Evolutionary conservation across 2,113 vertebrate genomes (phyloP), one percentile per base, ranked within the genome.

Genomic region (Capra hircus): DNA sequence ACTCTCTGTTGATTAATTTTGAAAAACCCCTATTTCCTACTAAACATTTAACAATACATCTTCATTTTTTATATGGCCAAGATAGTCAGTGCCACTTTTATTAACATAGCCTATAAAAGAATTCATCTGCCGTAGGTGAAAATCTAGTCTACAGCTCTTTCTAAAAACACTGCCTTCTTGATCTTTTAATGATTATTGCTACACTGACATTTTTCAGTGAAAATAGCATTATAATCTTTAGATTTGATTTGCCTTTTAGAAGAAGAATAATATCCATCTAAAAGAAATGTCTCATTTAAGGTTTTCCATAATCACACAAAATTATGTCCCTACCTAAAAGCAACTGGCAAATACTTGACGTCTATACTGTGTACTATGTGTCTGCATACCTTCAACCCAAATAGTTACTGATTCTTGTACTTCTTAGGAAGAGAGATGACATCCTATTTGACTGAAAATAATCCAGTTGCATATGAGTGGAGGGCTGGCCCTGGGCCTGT

Each of bases 11-110:
- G 85, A 40, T 92, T 97, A 40, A 80, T 83, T 90, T 92, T 94
- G 52, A 48, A 89, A 77, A 28, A 60, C 55, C 91, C 43, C 94
- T 59, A 98, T 97, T 98, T 97, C 48, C 14, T 55, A 50, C 95
- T 97, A 96, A 53, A 57, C 0, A 98, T 96, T 98, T 97, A 96
- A 97, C 89, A 97, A 90, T 91, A 91, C 85, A 90, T 67, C 95
- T 97, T 78, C 33, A 92, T 97, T 98, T 98, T 91, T 98, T 94
- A 97, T 98, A 97, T 95, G 52, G 84, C 48, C 82, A 74, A 96
- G 97, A 89, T 97, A 90, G 30, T 27, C 71, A 43, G 1, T n/a
- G 27, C 62, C 53, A 96, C 88, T 71, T 98, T 97, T 97, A 97
- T 97, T 98, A 91, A 94, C 21, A 92, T 82, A 90, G 88, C 10